Evolutionary conservation across 2,113 vertebrate genomes (phyloP).

Genomic region (Semnornis frantzii): DNA sequence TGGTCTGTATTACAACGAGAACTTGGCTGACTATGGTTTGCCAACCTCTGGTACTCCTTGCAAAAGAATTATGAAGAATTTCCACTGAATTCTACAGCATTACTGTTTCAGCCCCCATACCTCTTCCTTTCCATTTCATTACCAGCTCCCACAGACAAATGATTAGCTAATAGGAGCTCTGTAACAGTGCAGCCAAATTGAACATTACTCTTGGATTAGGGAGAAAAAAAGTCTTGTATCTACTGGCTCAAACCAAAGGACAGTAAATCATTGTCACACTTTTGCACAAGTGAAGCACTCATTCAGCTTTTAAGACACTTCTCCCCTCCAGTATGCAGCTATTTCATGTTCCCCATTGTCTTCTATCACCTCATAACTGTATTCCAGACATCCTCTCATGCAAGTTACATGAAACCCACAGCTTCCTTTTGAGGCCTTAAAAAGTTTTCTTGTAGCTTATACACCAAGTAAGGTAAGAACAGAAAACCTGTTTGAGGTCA

Average conservation of each 20-base stretch:
- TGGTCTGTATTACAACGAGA: background rate
- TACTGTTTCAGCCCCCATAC: background rate
- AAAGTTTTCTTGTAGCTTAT: background rate
- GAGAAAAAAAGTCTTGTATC: background rate
- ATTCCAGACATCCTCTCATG: background rate
- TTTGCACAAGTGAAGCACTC: background rate
- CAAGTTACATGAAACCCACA: background rate
- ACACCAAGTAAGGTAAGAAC: background rate
- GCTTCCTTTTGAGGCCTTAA: background rate
- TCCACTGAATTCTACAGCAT: background rate
- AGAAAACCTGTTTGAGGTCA: background rate
- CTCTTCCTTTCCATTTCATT: background rate
- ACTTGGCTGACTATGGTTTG: background rate
- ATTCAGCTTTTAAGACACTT: background rate
- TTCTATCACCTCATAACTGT: background rate
- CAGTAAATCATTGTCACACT: slow-evolving; percentile 2
- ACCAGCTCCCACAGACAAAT: background rate
- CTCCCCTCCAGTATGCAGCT: background rate
- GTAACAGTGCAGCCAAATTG: background rate
- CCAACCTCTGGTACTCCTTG: background rate
- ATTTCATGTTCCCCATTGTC: background rate
- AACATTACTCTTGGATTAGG: background rate
- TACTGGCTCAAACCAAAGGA: background rate
- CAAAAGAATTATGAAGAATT: background rate
- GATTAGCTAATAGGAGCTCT: background rate